Percentiles rank a stretch among this genome's conserved stretches.
Conservation (phyloP, 2,113 vertebrate genomes). For the Chamaea fasciata region DNA sequence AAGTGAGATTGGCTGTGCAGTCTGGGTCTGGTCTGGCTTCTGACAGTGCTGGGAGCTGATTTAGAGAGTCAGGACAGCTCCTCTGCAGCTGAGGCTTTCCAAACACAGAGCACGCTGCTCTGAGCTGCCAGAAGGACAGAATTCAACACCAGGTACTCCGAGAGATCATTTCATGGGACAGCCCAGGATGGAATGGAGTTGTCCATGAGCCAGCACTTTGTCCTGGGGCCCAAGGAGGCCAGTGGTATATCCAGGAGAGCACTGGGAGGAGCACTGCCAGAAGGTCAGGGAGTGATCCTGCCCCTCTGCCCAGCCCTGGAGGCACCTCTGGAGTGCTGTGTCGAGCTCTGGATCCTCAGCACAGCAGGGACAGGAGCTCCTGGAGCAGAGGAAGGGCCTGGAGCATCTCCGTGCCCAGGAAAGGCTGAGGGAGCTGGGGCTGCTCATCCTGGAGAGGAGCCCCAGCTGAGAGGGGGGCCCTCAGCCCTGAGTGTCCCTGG, state of each 20-base stretch:
- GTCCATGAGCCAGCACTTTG: background rate
- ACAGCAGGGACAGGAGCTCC: too few species aligned
- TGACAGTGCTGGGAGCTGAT: background rate
- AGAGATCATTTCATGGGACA: background rate
- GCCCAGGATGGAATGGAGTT: background rate
- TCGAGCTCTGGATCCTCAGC: background rate
- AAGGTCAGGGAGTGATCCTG: background rate
- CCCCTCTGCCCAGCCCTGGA: background rate
- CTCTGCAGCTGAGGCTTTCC: background rate
- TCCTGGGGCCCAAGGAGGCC: background rate
- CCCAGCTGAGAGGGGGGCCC: background rate
- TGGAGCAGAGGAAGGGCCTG: background rate
- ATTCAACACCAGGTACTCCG: background rate
- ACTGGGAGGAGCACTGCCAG: background rate
- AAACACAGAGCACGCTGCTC: fast-evolving
- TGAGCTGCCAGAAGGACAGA: background rate
- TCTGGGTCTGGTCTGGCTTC: background rate
- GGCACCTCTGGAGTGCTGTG: background rate
- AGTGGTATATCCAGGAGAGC: background rate
- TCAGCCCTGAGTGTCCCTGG: too few species aligned
- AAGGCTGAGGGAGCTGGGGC: background rate
- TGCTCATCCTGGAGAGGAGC: background rate
- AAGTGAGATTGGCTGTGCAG: background rate
- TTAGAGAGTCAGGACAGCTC: background rate
- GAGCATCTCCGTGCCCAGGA: background rate